Conservation (phyloP, 2,113 vertebrate genomes). For the Apaloderma vittatum region DNA sequence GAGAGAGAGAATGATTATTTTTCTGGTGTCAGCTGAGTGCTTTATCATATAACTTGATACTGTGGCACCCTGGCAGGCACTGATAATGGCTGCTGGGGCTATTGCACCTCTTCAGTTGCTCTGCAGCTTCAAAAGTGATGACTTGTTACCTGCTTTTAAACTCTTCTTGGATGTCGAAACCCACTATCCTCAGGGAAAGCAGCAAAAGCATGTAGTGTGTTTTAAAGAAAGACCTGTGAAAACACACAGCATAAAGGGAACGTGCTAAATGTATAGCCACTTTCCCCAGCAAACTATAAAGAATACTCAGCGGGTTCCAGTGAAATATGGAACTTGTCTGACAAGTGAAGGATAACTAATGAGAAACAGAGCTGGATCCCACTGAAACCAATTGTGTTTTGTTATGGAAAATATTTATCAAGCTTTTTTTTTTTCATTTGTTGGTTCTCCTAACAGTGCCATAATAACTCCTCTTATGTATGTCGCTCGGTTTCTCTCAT, state of each 20-base stretch:
- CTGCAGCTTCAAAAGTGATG: conserved; percentile 67
- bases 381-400: conserved; percentile 79
- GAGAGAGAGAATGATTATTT: conserved; percentile 70
- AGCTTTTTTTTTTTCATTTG: conserved; percentile 50
- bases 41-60: conserved; percentile 78
- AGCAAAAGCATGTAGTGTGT: conserved; percentile 53
- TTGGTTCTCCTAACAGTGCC: conserved; percentile 68
- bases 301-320: conserved; percentile 62
- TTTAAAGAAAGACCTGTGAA: conserved; percentile 75
- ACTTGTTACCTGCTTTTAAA: conserved; percentile 73
- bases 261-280: conserved; percentile 60
- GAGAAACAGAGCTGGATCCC: conserved; percentile 73
- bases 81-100: conserved; percentile 76
- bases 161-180: conserved; percentile 73
- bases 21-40: conserved; percentile 80
- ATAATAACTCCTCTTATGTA: conserved; percentile 22
- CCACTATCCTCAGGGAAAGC: conserved; percentile 65
- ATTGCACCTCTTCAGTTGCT: conserved; percentile 56
- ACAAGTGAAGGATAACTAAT: conserved; percentile 76
- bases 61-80: conserved; percentile 75
- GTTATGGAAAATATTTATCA: conserved; percentile 80
- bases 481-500: background rate
- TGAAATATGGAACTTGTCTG: conserved; percentile 74
- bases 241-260: conserved; percentile 60
- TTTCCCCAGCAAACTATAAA: conserved; percentile 57